Evolutionary conservation across 2,113 vertebrate species (phyloP).

Genomic region (Alligator sinensis): DNA sequence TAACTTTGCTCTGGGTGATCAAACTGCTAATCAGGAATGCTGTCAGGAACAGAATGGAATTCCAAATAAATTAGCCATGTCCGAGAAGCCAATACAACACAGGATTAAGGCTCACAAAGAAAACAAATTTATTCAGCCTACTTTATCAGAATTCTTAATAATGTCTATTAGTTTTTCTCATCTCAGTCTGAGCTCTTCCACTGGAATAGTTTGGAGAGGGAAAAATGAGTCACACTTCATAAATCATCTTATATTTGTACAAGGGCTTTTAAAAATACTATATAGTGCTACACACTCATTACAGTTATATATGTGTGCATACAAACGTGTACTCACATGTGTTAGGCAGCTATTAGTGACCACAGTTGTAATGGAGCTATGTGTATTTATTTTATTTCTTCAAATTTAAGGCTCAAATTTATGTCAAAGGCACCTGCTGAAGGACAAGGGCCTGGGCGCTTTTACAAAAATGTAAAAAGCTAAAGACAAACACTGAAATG

Average conservation of each 20-base stretch:
- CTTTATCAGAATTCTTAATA: conserved; percentile 81
- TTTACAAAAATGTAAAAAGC: not conserved
- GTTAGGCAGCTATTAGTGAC: not conserved
- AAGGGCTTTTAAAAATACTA: conserved; percentile 31
- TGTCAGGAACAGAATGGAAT: conserved; percentile 80
- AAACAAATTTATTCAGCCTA: conserved; percentile 78
- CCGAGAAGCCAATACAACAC: conserved; percentile 79
- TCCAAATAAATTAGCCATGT: conserved; percentile 83
- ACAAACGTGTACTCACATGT: not conserved
- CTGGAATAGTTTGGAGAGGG: conserved; percentile 54
- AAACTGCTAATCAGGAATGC: conserved; percentile 78
- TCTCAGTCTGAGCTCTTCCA: conserved; percentile 54
- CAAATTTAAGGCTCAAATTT: not conserved
- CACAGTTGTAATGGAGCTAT: not conserved
- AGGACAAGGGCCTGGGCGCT: not conserved
- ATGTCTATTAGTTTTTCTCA: conserved; percentile 59
- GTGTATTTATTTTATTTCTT: not conserved
- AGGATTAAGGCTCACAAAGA: conserved; percentile 81
- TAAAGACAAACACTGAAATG: not conserved
- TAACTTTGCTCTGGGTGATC: conserved; percentile 77
- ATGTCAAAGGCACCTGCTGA: not conserved
- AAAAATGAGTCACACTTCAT: conserved; percentile 72
- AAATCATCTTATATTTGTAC: conserved; percentile 48
- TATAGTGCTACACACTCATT: conserved; percentile 15
- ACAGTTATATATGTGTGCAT: not conserved